phyloP scores from a whole-genome alignment of 2,888 invertebrate species.

The Idaea straminata region DNA sequence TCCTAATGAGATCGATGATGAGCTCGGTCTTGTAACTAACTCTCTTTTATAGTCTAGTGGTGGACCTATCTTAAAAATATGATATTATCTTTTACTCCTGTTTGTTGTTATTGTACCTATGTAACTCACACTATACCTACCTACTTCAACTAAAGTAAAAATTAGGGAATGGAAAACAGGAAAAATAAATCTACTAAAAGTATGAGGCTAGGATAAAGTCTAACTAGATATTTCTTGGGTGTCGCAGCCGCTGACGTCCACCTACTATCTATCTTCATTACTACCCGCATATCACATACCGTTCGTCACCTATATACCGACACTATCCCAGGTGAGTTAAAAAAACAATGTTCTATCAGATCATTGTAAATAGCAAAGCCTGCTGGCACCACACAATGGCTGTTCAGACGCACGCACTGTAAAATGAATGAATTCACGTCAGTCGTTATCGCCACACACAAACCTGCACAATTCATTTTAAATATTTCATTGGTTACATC shows the following conservation, averaged over 20 bases:
- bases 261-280: slow-evolving; percentile 67
- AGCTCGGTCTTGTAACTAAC: slow-evolving; percentile 60
- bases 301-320: slow-evolving; percentile 67
- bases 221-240: slow-evolving; percentile 28
- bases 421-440: slow-evolving; percentile 17
- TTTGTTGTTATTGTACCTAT: slow-evolving; percentile 7
- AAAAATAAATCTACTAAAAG: background rate
- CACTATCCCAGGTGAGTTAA: slow-evolving; percentile 69
- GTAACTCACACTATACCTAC: background rate
- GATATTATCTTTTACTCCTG: slow-evolving; percentile 25
- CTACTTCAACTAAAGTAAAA: background rate
- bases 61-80: slow-evolving; percentile 9
- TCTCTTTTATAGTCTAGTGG: background rate
- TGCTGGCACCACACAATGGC: background rate
- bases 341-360: slow-evolving; percentile 22
- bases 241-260: slow-evolving; percentile 66
- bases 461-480: background rate
- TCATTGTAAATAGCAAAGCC: slow-evolving; percentile 29
- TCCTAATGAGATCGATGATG: slow-evolving; percentile 58
- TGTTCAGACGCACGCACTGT: background rate
- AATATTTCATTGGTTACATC: background rate
- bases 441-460: background rate
- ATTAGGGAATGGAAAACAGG: background rate
- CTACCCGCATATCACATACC: slow-evolving; percentile 66
- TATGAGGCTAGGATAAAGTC: background rate